Evolutionary conservation across 92 coral and sea anemone genomes (phyloP), one percentile per base, ranked within the genome.

Genomic region (Porites divaricata): DNA sequence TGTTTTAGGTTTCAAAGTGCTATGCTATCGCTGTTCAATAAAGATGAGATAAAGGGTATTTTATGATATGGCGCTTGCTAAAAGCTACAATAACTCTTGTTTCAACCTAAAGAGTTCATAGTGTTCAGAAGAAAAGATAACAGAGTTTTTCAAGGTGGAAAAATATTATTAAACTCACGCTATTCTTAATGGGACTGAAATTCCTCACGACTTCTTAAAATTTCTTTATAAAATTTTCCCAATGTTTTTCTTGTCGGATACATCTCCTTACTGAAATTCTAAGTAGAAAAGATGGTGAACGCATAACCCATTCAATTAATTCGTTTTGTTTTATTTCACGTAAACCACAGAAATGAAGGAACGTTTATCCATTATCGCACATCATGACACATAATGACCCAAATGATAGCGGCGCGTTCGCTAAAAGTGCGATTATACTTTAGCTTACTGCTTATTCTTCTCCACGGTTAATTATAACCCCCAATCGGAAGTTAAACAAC

Each of bases 41-140:
- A 20, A 82, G 70, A 82, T 82, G 86, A 82, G 86, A 82, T 82
- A 82, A 82, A 72, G 64, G 63, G 68, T 67, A 75, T 80, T 72
- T 76, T 82, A 71, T 59, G 79, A 72, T 72, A 82, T 72, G 9
- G 72, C 56, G 86, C 63, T 24, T 72, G 79, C 86, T 70, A 72
- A 82, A 49, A 82, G 86, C 79, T 72, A 82, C 78, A 28, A 61
- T 50, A 72, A 72, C 48, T 35, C 6, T 35, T 3, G 45, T 82
- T 82, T 41, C 70, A 12, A 57, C 48, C 70, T 21, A 9, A 35
- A 59, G 65, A 19, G 49, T 35, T 6, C 45, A 35, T 5, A 48
- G 77, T 59, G 62, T 77, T 26, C 28, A 4, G 70, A 71, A 70
- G 59, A 45, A 35, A 63, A 71, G 78, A 81, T 81, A 59, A 67